Evolutionary conservation across 2,113 vertebrate genomes (phyloP), one percentile per base, ranked within the genome.

Genomic region (Notarius quadriscutis): DNA sequence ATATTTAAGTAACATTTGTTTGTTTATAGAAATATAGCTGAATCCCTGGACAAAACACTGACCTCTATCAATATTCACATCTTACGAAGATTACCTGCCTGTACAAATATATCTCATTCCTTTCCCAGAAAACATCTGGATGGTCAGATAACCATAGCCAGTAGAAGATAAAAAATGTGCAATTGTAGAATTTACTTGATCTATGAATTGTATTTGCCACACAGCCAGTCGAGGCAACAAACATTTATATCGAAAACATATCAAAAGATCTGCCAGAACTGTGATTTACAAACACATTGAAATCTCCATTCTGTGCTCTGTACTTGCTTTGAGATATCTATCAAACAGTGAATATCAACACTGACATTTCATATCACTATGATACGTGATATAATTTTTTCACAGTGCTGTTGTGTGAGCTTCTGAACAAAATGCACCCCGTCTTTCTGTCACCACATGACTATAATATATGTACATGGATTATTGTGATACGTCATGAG

Each of bases 111-210:
- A 55, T 84, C n/a, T 74, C 62, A 63, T 67, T 58, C 60, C 20
- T 55, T 77, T 50, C 50, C 55, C 25, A 51, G 48, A 63, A 84
- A 74, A 81, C 27, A 11, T 79, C 80, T 34, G 48, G 48, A 63
- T 7, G 41, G 14, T 22, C n/a, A 53, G 71, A 63, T 63, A 77
- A 62, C 57, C 84, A 77, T 17, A 25, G 41, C 57, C 65, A 85
- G 81, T 50, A 27, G 8, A 63, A 17, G 57, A 65, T 63, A 30
- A 50, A 75, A 60, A 53, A 25, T n/a, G 17, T 27, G 57, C 53
- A 78, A 83, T 86, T 83, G 27, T 65, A 69, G 41, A 25, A 81
- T 62, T 57, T 51, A 62, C 14, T 50, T 72, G 53, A 71, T 72
- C 27, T 75, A 51, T 15, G 8, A 84, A 63, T 84, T 81, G 62